phyloP scores from a whole-genome alignment of 2,113 vertebrate species.

The Notiomystis cincta region DNA sequence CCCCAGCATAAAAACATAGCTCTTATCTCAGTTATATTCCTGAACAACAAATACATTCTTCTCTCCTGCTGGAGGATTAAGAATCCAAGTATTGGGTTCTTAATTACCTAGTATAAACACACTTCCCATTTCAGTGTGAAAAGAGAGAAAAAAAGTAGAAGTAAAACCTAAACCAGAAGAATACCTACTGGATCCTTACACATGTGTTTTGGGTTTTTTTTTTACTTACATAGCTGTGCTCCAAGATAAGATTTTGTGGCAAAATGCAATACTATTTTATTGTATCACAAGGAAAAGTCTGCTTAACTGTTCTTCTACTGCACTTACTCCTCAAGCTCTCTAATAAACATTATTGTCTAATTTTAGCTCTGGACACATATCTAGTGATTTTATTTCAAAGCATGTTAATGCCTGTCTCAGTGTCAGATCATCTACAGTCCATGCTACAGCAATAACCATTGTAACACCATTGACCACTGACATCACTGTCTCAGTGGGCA shows the following conservation, averaged over 20 bases:
- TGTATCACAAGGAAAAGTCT: background rate
- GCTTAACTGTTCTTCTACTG: background rate
- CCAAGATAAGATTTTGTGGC: background rate
- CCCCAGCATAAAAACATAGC: background rate
- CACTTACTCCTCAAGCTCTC: background rate
- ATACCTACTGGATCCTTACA: background rate
- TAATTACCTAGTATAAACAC: background rate
- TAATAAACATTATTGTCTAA: background rate
- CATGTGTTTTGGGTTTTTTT: background rate
- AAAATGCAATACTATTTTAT: background rate
- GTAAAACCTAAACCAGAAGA: background rate
- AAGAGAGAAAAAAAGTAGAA: background rate
- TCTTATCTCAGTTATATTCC: background rate
- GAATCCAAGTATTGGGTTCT: background rate
- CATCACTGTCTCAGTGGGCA: background rate
- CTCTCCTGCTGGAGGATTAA: background rate
- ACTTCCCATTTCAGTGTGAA: background rate
- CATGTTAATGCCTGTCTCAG: background rate
- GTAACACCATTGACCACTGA: background rate
- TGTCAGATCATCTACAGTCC: background rate
- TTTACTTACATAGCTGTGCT: background rate
- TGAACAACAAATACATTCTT: background rate
- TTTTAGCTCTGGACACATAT: background rate
- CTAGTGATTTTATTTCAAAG: conserved; percentile 24
- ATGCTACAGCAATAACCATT: background rate